Percentiles rank a stretch among this genome's conserved stretches.
phyloP scores from a whole-genome alignment of 2,888 invertebrate genomes.

The Trachelus troglodyta region DNA sequence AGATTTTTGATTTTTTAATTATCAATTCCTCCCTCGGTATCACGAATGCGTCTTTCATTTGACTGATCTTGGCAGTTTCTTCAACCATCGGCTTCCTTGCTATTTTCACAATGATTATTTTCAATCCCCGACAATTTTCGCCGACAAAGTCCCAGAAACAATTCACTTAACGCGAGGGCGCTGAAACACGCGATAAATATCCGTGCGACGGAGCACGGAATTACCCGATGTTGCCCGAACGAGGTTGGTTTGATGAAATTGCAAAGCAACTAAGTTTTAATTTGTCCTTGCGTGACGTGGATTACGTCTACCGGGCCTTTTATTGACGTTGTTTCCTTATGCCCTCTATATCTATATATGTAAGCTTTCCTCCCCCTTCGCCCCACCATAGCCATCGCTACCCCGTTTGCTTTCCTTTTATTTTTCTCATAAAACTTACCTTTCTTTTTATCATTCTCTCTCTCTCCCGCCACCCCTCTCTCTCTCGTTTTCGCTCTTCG shows the following conservation, averaged over 20 bases:
- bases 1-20: no score
- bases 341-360: constrained; percentile 4
- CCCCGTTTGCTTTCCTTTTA: not conserved
- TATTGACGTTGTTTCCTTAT: constrained; percentile 43
- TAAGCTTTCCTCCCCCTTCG: not conserved
- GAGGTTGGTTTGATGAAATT: constrained; percentile 51
- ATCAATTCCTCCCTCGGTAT: no score
- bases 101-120: not conserved
- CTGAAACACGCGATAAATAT: constrained; percentile 34
- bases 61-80: not conserved
- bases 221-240: constrained; percentile 10
- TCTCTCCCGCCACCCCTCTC: constrained; percentile 3
- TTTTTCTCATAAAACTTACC: not conserved
- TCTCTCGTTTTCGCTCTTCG: not conserved
- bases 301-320: constrained; percentile 51
- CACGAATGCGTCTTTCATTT: no score
- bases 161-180: constrained; percentile 13
- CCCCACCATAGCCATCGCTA: no score
- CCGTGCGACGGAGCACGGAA: constrained; percentile 16
- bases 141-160: constrained; percentile 53
- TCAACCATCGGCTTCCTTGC: not conserved
- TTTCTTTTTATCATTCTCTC: not conserved
- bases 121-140: constrained; percentile 35
- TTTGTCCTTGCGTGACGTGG: constrained; percentile 54
- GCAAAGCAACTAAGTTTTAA: constrained; percentile 59